Conservation (phyloP, 2,888 invertebrate species). For the Nephrocerus scutellatus region DNA sequence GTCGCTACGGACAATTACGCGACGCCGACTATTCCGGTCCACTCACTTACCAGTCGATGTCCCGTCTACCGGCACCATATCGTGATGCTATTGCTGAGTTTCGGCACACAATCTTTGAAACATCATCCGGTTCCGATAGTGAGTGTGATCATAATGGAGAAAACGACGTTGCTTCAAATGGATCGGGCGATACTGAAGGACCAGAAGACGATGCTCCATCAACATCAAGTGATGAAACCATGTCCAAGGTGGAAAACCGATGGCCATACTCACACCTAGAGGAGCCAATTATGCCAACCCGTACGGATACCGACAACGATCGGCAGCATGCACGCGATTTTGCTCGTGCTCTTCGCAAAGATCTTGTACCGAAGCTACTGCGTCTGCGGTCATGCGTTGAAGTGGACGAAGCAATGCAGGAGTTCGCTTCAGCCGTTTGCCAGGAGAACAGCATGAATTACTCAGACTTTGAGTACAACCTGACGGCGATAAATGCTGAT, state of each 20-base stretch:
- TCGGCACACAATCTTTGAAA: constrained; percentile 59
- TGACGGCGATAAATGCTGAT: constrained; percentile 80
- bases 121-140: constrained; percentile 51
- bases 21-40: constrained; percentile 79
- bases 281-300: constrained; percentile 43
- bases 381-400: constrained; percentile 74
- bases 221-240: constrained; percentile 49
- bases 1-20: constrained; percentile 59
- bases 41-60: constrained; percentile 76
- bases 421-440: constrained; percentile 86
- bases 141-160: constrained; percentile 64
- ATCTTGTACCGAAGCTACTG: constrained; percentile 69
- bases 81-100: constrained; percentile 65
- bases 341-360: constrained; percentile 65
- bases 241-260: constrained; percentile 45
- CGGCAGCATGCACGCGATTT: constrained; percentile 81
- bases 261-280: constrained; percentile 48
- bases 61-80: constrained; percentile 74
- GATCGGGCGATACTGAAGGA: constrained; percentile 62
- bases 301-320: constrained; percentile 70
- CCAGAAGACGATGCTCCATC: constrained; percentile 59
- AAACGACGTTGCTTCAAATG: constrained; percentile 66
- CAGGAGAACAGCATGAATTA: constrained; percentile 57
- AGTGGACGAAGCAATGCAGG: constrained; percentile 84
- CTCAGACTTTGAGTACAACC: constrained; percentile 53